These are phyloP conservation scores for Thecophora atra DNA, from an alignment of 2,888 invertebrate species.

Conservation along the genomic window DNA sequence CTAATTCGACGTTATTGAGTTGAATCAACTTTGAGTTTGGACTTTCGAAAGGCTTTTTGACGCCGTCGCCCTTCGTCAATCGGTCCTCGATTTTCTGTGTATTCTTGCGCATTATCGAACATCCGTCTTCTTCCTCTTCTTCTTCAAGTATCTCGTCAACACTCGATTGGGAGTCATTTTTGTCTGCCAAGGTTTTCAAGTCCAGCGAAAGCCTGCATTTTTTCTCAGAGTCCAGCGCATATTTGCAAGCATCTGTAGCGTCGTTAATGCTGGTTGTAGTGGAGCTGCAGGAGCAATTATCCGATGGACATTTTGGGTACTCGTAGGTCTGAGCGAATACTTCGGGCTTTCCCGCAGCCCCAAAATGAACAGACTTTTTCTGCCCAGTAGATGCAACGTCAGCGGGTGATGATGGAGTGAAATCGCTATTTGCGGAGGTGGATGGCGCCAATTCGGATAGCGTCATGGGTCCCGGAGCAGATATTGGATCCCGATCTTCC, in stretches of 20 bases:
- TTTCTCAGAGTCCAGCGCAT: constrained; percentile 32
- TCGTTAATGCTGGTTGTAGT: constrained; percentile 59
- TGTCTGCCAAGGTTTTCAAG: background rate
- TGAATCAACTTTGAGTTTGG: constrained; percentile 4
- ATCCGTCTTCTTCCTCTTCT: constrained; percentile 5
- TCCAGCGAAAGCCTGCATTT: background rate
- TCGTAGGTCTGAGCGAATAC: constrained; percentile 60
- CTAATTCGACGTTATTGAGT: constrained; percentile 56
- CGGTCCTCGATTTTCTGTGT: constrained; percentile 54
- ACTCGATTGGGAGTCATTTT: background rate
- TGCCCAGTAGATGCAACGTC: constrained; percentile 43
- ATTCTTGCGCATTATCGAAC: constrained; percentile 62
- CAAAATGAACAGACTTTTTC: constrained; percentile 64
- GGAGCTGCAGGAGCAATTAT: constrained; percentile 63
- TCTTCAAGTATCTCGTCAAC: no score
- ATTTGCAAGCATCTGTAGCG: constrained; percentile 52
- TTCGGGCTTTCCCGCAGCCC: constrained; percentile 52
- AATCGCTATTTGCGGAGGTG: constrained; percentile 14
- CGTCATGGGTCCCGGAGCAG: constrained; percentile 55
- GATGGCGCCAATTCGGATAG: constrained; percentile 41
- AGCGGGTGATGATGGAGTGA: constrained; percentile 26
- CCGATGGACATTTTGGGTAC: constrained; percentile 63
- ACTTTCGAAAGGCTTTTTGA: background rate
- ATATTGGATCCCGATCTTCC: constrained; percentile 45
- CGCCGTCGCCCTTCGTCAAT: background rate